Percentiles rank a stretch among this genome's conserved stretches.
Conservation (phyloP, 2,797 vertebrate genomes). For the Melanotaenia pygmaea region DNA sequence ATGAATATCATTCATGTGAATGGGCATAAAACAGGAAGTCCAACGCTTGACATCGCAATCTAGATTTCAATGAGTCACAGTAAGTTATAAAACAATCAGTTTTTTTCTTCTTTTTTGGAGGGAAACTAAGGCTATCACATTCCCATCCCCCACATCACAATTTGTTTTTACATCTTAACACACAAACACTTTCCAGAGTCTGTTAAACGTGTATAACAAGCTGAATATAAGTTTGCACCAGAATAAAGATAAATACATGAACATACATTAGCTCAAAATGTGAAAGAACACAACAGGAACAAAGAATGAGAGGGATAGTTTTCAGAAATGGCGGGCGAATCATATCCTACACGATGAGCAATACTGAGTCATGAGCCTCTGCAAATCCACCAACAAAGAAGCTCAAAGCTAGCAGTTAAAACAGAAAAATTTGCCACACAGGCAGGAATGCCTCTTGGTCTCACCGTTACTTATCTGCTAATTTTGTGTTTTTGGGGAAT, state of each 20-base stretch:
- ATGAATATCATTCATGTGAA: conserved; percentile 60
- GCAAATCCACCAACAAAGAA: conserved; percentile 74
- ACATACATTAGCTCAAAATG: conserved; percentile 28
- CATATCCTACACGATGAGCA: conserved; percentile 82
- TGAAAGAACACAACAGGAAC: conserved; percentile 63
- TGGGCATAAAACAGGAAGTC: conserved; percentile 55
- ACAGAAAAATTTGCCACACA: conserved; percentile 67
- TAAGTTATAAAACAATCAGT: conserved; percentile 46
- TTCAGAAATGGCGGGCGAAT: conserved; percentile 82
- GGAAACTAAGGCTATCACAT: conserved; percentile 54
- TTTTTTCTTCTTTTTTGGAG: conserved; percentile 52
- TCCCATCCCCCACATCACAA: conserved; percentile 56
- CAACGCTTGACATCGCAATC: conserved; percentile 53
- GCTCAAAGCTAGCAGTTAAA: conserved; percentile 69
- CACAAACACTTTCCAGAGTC: conserved; percentile 26
- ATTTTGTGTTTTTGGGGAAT: conserved; percentile 56
- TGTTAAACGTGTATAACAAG: neutral
- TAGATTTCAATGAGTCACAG: conserved; percentile 26
- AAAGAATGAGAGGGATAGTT: conserved; percentile 67
- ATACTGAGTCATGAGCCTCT: conserved; percentile 83
- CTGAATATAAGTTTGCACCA: neutral
- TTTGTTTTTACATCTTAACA: conserved; percentile 24
- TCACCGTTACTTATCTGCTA: conserved; percentile 41
- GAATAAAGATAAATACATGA: neutral
- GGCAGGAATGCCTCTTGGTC: conserved; percentile 48